Base-by-base conservation (phyloP, 1,140 invertebrate species). In the Drosophila obscura region DNA sequence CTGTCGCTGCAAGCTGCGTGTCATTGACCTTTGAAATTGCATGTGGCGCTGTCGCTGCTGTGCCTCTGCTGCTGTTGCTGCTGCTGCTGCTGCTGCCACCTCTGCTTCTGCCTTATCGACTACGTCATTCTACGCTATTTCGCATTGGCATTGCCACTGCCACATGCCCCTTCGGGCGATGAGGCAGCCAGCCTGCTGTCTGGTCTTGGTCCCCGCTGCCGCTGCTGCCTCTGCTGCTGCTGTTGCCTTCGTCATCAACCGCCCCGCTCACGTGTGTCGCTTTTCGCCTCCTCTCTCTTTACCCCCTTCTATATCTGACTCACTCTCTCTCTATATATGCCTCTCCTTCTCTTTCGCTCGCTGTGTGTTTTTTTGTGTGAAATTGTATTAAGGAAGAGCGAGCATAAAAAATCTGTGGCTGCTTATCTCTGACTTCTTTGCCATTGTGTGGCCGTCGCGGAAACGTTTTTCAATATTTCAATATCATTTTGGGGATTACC, bases 1-100 rank as follows among this genome's bases (percentile, higher is more conserved):
- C 11, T 15, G 11, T 24, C 39, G 75, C 78, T 79, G 83, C 75
- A 73, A 57, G 87, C 68, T 73, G 73, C 68, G 89, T 90, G 88
- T 90, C 88, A 90, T 90, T 90, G 88, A 90, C 88, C 88, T 90
- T 90, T 90, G 83, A 80, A 90, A 90, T 90, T 90, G 88, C 84
- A 87, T 90, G 71, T 65, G 59, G 43, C 43, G 28, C 58, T 56
- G 43, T 48, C 31, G 80, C 55, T 82, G 74, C 69, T 85, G 76
- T 84, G 73, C 31, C 51, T 53, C 48, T 62, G 68, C 41, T 48
- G 73, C 60, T 58, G 56, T 49, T 66, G 57, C 49, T 22, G 49
- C 16, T 55, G 71, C 28, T 16, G 26, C 44, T 19, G 16, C 43
- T 49, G 61, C 22, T 53, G 64, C 75, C 45, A 35, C 51, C 28